These are phyloP conservation scores for Cichlasoma orientale DNA, from an alignment of 2,797 vertebrate genomes.

Conservation along the genomic window DNA sequence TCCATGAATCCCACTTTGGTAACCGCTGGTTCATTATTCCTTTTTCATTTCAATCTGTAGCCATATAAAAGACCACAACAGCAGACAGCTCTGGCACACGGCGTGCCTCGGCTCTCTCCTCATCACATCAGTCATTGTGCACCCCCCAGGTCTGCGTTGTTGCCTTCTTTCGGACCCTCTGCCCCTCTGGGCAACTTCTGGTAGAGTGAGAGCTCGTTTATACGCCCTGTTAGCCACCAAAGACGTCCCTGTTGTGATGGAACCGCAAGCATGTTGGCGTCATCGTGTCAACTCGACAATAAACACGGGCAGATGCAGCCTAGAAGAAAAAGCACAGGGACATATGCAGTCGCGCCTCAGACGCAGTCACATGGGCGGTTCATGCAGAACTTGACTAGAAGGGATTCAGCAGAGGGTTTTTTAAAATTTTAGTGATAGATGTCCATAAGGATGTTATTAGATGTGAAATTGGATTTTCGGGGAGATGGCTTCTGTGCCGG, in stretches of 20 bases:
- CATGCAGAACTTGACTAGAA: not conserved
- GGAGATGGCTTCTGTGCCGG: too few species aligned
- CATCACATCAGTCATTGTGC: slow-evolving; percentile 9
- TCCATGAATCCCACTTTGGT: not conserved
- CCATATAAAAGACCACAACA: not conserved
- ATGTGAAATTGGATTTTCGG: too few species aligned
- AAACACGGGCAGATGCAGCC: slow-evolving; percentile 5
- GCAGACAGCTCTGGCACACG: not conserved
- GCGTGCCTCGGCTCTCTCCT: slow-evolving; percentile 9
- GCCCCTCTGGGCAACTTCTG: slow-evolving; percentile 19
- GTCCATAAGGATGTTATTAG: not conserved
- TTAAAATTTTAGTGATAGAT: not conserved
- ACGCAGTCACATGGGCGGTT: not conserved
- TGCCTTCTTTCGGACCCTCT: not conserved
- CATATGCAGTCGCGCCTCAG: not conserved
- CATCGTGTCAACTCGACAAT: slow-evolving; percentile 12
- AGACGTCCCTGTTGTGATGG: slow-evolving; percentile 42
- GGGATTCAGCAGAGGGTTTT: not conserved
- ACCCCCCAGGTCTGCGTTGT: not conserved
- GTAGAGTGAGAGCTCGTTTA: slow-evolving; percentile 44
- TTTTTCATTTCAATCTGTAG: slow-evolving; percentile 3
- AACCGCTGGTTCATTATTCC: not conserved
- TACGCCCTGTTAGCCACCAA: slow-evolving; percentile 40
- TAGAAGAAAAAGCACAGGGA: not conserved
- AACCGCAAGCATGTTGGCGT: slow-evolving; percentile 5